Base-by-base conservation (phyloP, 1,140 invertebrate species). In the Trissolcus basalis region DNA sequence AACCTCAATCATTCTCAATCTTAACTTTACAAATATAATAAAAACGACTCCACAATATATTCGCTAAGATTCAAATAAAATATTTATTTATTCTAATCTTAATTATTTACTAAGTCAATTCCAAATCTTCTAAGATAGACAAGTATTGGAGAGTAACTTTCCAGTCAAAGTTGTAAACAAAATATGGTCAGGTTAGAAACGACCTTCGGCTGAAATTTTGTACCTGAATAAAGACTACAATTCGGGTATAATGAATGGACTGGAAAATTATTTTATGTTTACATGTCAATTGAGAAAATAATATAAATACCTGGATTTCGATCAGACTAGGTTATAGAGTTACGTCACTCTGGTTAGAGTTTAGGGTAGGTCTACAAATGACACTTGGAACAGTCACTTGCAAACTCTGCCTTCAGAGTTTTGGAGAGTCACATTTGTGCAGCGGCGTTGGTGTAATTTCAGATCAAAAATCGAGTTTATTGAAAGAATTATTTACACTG, bases 321-420 rank as follows among this genome's bases (percentile, higher is more conserved):
- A 44, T 12, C 11, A 8, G 7, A 7, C 6, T 7, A 44, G 43
- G 43, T 44, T 44, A 44, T 6, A 44, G 13, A 44, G 43, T 44
- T 44, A 44, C 43, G 43, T 44, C 43, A 44, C 13, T 44, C 11
- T 13, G 12, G 12, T 39, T 39, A 39, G n/a, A 39, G 36, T n/a
- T 39, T 39, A 39, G n/a, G 36, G 36, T n/a, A 13, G 13, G 12
- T 44, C 12, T 12, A 1, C 43, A 44, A 44, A n/a, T 4, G 11
- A 4, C 6, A 43, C 12, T 43, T 43, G 3, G 11, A 43, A n/a
- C 12, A n/a, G 36, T 39, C 9, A 39, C 36, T 39, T 39, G 36
- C 36, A n/a, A n/a, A 39, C n/a, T 39, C n/a, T 39, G 36, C 36
- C 36, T 39, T 11, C n/a, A 39, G 2, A 39, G 36, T 39, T 11